Conservation (phyloP, 1,140 invertebrate species). For the Thalassaphorura encarpata region DNA sequence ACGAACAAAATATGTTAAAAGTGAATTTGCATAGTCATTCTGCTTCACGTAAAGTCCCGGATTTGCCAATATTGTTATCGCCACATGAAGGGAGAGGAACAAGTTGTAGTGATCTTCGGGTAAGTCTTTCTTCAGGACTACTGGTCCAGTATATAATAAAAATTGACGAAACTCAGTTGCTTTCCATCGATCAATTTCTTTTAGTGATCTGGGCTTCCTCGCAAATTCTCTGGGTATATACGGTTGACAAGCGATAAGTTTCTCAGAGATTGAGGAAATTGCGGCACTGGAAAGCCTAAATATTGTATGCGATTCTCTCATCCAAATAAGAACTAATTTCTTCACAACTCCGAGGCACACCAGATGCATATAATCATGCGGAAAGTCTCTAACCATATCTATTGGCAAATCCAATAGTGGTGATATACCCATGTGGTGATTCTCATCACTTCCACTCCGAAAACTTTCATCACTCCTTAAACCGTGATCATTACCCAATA, state of each 20-base stretch:
- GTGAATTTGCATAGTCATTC: slow-evolving; percentile 33
- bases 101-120: slow-evolving; percentile 36
- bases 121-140: slow-evolving; percentile 36
- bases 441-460: neutral
- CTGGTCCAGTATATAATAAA: slow-evolving; percentile 40
- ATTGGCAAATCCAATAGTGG: slow-evolving; percentile 1
- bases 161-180: slow-evolving; percentile 43
- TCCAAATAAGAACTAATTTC: slow-evolving; percentile 35
- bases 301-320: slow-evolving; percentile 3
- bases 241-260: slow-evolving; percentile 1
- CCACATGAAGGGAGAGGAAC: slow-evolving; percentile 38
- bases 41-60: slow-evolving; percentile 15
- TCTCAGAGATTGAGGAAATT: slow-evolving; percentile 12
- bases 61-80: slow-evolving; percentile 34
- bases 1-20: slow-evolving; percentile 35
- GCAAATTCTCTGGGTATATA: slow-evolving; percentile 35
- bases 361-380: slow-evolving; percentile 36
- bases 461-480: slow-evolving; percentile 34
- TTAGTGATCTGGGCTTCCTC: slow-evolving; percentile 34
- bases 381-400: slow-evolving; percentile 15
- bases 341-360: slow-evolving; percentile 35
- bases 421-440: slow-evolving; percentile 10
- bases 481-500: slow-evolving; percentile 22
- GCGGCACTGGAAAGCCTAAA: neutral
- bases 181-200: slow-evolving; percentile 38